Conservation (phyloP, 2,888 invertebrate genomes). For the Nomada fabriciana region DNA sequence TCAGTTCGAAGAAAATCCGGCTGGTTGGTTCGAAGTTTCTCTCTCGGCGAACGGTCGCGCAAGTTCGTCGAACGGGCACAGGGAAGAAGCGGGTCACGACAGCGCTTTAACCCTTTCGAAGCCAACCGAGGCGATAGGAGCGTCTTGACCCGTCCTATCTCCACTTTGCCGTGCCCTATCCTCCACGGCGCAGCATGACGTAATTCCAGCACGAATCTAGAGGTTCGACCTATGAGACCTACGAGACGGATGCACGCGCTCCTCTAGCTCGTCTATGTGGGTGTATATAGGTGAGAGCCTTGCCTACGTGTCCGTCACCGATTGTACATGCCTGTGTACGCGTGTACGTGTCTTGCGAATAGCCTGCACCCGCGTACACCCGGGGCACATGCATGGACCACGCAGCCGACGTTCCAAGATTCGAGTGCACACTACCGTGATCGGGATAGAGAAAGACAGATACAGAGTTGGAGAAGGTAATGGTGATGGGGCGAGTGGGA, state of each 20-base stretch:
- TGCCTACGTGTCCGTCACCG: not conserved
- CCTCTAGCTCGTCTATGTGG: slow-evolving; percentile 29
- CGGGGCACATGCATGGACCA: slow-evolving; percentile 55
- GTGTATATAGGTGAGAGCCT: not conserved
- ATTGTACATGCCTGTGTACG: not conserved
- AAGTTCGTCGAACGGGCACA: slow-evolving; percentile 64
- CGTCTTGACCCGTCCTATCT: slow-evolving; percentile 79
- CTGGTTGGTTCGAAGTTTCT: slow-evolving; percentile 57
- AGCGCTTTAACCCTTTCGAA: slow-evolving; percentile 76
- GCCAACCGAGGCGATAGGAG: slow-evolving; percentile 74
- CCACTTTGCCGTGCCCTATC: slow-evolving; percentile 73
- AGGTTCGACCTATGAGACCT: slow-evolving; percentile 70
- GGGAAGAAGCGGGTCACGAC: slow-evolving; percentile 71
- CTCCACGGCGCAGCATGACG: slow-evolving; percentile 75
- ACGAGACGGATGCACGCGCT: slow-evolving; percentile 59
- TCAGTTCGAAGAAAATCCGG: slow-evolving; percentile 41
- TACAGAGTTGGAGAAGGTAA: not conserved
- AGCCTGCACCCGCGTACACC: slow-evolving; percentile 50
- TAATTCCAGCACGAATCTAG: slow-evolving; percentile 75
- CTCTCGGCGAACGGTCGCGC: slow-evolving; percentile 43
- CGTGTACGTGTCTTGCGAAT: slow-evolving; percentile 15
- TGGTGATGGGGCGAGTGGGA: not conserved
- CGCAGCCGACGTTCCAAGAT: slow-evolving; percentile 61
- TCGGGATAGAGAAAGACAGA: not conserved
- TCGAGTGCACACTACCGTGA: slow-evolving; percentile 47